Conservation (phyloP, 1,140 invertebrate genomes). For the Sinonovacula constricta region DNA sequence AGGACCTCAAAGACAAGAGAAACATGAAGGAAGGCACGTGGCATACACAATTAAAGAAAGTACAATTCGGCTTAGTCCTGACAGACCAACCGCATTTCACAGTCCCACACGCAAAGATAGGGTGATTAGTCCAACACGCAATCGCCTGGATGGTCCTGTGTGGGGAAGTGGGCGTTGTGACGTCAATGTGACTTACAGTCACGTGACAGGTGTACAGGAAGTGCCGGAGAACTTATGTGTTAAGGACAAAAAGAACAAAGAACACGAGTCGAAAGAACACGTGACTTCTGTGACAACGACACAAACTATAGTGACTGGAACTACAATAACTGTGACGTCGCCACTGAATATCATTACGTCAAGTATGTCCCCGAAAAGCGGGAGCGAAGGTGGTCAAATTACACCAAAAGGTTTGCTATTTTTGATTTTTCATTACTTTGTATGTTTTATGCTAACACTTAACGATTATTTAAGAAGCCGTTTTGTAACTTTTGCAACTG, state of each 20-base stretch:
- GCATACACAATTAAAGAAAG: neutral
- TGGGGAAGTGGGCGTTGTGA: no score
- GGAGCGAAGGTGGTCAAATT: neutral
- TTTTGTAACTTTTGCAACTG: no score
- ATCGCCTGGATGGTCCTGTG: no score
- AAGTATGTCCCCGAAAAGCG: neutral
- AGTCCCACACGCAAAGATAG: neutral
- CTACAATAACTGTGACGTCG: slow-evolving; percentile 19
- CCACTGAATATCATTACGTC: slow-evolving; percentile 1
- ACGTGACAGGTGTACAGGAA: slow-evolving; percentile 17
- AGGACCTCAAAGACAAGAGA: no score
- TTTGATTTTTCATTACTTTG: no score
- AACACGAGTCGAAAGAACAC: neutral
- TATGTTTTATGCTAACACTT: no score
- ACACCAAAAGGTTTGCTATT: no score
- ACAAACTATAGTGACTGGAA: neutral
- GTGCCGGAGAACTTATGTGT: slow-evolving; percentile 48
- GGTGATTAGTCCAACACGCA: neutral
- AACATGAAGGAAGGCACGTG: no score
- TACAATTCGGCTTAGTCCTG: slow-evolving; percentile 2
- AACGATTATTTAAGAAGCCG: no score
- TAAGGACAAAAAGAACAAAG: slow-evolving; percentile 32
- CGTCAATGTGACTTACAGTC: no score
- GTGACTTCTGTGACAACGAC: neutral
- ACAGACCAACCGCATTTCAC: neutral